Percentiles rank a stretch among this genome's conserved stretches.
phyloP scores from a whole-genome alignment of 1,140 invertebrate genomes.

The Kradibia gibbosae region DNA sequence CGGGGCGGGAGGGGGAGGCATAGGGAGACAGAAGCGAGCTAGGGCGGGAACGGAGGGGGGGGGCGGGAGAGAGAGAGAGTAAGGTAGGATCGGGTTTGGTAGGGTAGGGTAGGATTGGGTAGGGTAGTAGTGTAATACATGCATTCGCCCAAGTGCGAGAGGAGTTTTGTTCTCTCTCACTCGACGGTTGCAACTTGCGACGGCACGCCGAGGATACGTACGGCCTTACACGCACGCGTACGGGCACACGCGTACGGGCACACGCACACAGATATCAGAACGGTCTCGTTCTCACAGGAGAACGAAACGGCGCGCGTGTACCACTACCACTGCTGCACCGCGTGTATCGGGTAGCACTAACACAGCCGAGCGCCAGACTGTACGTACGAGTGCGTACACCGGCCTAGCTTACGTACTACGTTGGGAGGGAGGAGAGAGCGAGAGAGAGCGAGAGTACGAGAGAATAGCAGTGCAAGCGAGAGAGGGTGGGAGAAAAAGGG shows the following conservation, averaged over 20 bases:
- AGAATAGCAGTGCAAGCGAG: not conserved
- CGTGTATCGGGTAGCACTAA: not conserved
- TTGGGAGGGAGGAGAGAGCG: not conserved
- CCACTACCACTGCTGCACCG: too few species aligned
- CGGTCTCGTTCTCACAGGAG: too few species aligned
- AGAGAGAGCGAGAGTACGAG: not conserved
- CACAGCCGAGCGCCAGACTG: not conserved
- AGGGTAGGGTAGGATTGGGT: not conserved
- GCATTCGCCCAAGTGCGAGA: slow-evolving; percentile 37
- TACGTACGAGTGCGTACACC: not conserved
- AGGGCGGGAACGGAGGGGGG: not conserved
- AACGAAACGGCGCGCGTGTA: not conserved
- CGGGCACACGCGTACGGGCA: too few species aligned
- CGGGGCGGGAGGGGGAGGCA: not conserved
- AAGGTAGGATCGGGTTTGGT: not conserved
- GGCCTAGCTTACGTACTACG: too few species aligned
- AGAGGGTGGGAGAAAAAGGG: not conserved
- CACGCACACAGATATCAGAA: slow-evolving; percentile 6
- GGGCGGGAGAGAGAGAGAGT: not conserved
- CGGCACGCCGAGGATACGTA: slow-evolving; percentile 16
- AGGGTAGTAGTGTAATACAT: slow-evolving; percentile 9
- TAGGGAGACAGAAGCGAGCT: not conserved
- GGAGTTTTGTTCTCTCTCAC: slow-evolving; percentile 33
- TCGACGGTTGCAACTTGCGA: slow-evolving; percentile 24
- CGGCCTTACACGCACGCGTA: not conserved